Base-by-base conservation (phyloP, 2,113 vertebrate species). In the Ramphastos sulfuratus region DNA sequence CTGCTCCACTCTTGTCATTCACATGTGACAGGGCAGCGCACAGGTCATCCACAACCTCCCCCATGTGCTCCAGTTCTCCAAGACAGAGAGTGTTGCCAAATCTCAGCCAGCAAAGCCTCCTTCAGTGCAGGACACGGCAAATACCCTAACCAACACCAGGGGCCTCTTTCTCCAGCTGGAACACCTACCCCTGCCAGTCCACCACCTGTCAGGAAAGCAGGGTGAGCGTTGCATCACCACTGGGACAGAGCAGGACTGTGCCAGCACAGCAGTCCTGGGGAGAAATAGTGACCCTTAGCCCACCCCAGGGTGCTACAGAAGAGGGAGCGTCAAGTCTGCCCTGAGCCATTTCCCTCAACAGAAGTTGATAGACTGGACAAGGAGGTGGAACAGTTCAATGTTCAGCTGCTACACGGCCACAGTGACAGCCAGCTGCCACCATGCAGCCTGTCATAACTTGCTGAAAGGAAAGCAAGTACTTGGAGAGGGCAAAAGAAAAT, bases 51-150 rank as follows among this genome's bases (percentile, higher is more conserved):
- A 24, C 17, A 20, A 42, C 54, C 50, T 79, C 35, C 44, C 27
- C 31, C 13, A 15, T 0, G 0, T 17, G 5, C 27, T 21, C 59
- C 71, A 25, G 54, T 48, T 63, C 5, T 2, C 11, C 1, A 8
- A 30, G 35, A 15, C 3, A 1, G 13, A 23, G 16, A 77, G 9
- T 44, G 31, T 2, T 0, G 0, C 24, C 46, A 31, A 24, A 5
- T 48, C 21, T 54, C 5, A 0, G 10, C 25, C 54, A 91, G 37
- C 52, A 56, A 12, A 87, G 15, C 18, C 14, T 78, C 42, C n/a
- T 74, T 37, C 30, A 15, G 21, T 2, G 4, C 35, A 63, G 35
- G 14, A 80, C 6, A 0, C 6, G n/a, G 27, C 35, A 80, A 37
- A n/a, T 18, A 30, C 10, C 17, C 28, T 44, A 44, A 5, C 7